Percentiles rank a stretch among this genome's conserved stretches.
Conservation (phyloP, 1,140 invertebrate species). For the Drosophila malerkotliana region DNA sequence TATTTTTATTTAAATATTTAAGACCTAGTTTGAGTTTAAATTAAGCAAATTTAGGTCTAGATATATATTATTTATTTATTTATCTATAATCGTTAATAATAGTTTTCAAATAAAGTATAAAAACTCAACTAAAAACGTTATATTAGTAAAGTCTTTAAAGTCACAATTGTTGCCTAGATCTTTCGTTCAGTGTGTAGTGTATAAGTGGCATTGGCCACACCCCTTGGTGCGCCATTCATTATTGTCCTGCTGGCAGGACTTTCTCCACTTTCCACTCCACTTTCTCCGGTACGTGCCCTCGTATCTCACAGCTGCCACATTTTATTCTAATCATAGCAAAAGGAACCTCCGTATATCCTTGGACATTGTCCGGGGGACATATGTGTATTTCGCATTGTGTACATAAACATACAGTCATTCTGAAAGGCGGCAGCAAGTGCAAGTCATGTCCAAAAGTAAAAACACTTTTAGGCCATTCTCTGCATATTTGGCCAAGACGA, state of each 20-base stretch:
- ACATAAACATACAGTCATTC: background rate
- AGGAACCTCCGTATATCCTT: background rate
- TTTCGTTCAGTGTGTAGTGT: background rate
- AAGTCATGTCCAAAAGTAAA: slow-evolving; percentile 13
- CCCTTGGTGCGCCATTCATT: slow-evolving; percentile 44
- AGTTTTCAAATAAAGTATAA: too few species aligned
- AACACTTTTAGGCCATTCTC: slow-evolving; percentile 22
- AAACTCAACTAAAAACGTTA: too few species aligned
- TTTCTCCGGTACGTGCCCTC: slow-evolving; percentile 56
- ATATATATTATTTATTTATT: too few species aligned
- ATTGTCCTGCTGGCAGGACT: slow-evolving; percentile 31
- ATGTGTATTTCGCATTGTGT: slow-evolving; percentile 11
- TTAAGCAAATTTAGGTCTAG: too few species aligned
- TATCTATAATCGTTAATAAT: too few species aligned
- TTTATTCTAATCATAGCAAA: slow-evolving; percentile 51
- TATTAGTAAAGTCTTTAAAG: too few species aligned
- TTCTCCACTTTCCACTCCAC: background rate
- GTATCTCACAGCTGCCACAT: slow-evolving; percentile 69
- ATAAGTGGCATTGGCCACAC: slow-evolving; percentile 19
- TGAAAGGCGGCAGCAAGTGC: slow-evolving; percentile 16
- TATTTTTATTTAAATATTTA: too few species aligned
- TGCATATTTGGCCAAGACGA: slow-evolving; percentile 12
- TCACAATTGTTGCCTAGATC: too few species aligned
- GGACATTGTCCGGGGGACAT: background rate
- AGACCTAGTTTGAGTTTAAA: too few species aligned